A percentile compares a stretch with the other conserved stretches of the same genome.
Conservation (phyloP, 2,797 vertebrate genomes). For the Melopsittacus undulatus region DNA sequence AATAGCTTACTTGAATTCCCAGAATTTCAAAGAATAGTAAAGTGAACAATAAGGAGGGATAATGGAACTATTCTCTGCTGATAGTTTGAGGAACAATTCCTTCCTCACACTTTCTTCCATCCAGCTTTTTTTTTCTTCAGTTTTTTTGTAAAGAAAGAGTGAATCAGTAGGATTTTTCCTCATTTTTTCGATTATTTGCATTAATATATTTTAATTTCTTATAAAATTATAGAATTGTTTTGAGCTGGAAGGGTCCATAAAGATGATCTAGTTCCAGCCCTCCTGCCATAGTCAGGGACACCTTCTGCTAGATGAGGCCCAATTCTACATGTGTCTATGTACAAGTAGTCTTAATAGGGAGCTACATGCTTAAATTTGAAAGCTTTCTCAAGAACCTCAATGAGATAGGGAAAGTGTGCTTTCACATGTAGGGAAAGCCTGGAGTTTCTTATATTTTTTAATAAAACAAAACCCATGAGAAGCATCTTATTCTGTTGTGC, state of each 20-base stretch:
- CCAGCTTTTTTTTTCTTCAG: neutral
- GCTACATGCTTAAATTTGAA: neutral
- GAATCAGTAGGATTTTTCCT: neutral
- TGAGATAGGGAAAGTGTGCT: neutral
- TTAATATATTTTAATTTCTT: neutral
- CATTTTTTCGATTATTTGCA: neutral
- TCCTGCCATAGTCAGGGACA: neutral
- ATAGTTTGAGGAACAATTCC: neutral
- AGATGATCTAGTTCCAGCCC: neutral
- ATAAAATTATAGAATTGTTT: neutral
- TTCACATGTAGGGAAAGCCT: neutral
- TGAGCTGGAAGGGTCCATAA: neutral
- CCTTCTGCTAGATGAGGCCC: neutral
- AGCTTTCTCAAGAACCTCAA: neutral
- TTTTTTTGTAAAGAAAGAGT: neutral
- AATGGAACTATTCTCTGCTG: neutral
- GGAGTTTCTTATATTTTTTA: neutral
- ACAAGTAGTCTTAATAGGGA: neutral
- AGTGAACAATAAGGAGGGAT: neutral
- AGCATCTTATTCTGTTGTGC: accelerated
- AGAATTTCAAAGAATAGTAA: neutral
- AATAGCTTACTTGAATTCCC: neutral
- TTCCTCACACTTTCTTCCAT: neutral
- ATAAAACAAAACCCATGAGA: neutral
- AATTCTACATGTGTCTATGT: neutral